Evolutionary conservation across 2,113 vertebrate species (phyloP).

Genomic region (Riparia riparia): DNA sequence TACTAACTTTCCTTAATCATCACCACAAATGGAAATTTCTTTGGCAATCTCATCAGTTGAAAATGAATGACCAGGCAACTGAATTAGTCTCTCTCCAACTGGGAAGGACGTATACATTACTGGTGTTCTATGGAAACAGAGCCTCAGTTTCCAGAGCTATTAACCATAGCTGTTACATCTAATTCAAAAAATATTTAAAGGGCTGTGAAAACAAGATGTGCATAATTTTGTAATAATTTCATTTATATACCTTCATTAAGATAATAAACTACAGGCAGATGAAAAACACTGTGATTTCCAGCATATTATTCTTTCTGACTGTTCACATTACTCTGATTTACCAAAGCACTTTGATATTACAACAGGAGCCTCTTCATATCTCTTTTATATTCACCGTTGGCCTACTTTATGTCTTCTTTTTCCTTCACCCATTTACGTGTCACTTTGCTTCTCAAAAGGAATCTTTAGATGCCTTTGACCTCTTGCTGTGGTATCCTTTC

Average conservation of each 20-base stretch:
- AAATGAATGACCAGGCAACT: not conserved
- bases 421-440: not conserved
- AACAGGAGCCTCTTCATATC: not conserved
- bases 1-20: not conserved
- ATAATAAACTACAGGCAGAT: not conserved
- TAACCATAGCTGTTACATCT: not conserved
- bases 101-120: not conserved
- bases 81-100: not conserved
- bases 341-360: not conserved
- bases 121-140: not conserved
- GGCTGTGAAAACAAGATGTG: not conserved
- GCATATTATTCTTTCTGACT: not conserved
- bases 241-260: not conserved
- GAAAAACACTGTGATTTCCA: not conserved
- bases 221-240: not conserved
- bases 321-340: not conserved
- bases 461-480: not conserved
- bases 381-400: not conserved
- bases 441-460: not conserved
- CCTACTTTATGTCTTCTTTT: constrained; percentile 36
- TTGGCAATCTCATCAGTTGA: not conserved
- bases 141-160: not conserved
- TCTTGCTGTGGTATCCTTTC: not conserved
- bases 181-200: not conserved
- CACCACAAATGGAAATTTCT: not conserved